Evolutionary conservation across 2,113 vertebrate species (phyloP), one percentile per base, ranked within the genome.

Genomic region (Hippocampus barbouri): DNA sequence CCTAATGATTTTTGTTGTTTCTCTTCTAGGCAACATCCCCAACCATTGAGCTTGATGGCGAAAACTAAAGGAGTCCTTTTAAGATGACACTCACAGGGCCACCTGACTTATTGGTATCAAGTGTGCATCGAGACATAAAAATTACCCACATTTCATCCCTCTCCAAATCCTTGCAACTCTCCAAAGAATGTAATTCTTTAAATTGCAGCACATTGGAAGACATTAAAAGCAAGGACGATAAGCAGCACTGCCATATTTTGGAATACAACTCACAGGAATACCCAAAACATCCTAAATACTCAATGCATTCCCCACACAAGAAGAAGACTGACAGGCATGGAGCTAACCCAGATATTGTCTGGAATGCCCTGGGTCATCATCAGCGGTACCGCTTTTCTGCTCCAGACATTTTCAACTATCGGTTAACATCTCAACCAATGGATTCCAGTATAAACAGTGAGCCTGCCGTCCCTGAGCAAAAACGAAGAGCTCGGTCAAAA

Each of bases 61-160:
- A 89, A 83, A 70, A 64, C 86, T 85, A 91, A 92, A 91, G 91
- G 85, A 92, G 91, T 89, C 67, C 73, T 89, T 90, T 94, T 95
- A 99, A 98, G 93, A 99, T 99, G 97, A 99, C 97, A 96, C 96
- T 96, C 88, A 99, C 97, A 78, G 95, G 97, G 92, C 95, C 94
- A 40, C 96, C 96, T 91, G 95, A 97, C 84, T 90, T 97, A 92
- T 93, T 97, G 87, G 92, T 94, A 92, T 98, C 96, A 85, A 94
- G 93, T 54, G 95, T 95, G 90, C 95, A 95, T 91, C 95, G 88
- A 92, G 94, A 96, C 90, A 93, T 97, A 91, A 93, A 94, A 87
- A 93, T 95, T 86, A 92, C 91, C 84, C 92, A 91, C 3, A 75
- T 93, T 88, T 93, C 91, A 41, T 77, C 79, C 70, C 82, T 89